These are phyloP conservation scores for Lasioglossum marginatum DNA, from an alignment of 2,888 invertebrate species.

Conservation along the genomic window DNA sequence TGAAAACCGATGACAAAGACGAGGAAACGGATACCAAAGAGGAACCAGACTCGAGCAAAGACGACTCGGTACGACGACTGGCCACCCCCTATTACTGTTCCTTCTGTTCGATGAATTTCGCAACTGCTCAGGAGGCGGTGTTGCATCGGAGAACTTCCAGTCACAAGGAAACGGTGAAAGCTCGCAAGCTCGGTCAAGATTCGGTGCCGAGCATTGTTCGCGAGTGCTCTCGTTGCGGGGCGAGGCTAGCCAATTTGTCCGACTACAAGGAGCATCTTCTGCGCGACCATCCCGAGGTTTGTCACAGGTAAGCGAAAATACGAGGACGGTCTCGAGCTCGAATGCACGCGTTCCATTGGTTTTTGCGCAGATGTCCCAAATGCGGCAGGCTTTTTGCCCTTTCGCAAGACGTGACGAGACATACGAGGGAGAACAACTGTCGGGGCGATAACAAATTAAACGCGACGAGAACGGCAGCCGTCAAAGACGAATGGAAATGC, in stretches of 20 bases:
- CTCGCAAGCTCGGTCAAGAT: conserved; percentile 72
- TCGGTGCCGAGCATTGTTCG: conserved; percentile 77
- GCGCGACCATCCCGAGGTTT: conserved; percentile 87
- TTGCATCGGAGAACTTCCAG: conserved; percentile 88
- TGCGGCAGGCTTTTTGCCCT: conserved; percentile 90
- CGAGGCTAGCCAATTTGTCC: conserved; percentile 85
- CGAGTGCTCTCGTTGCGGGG: conserved; percentile 88
- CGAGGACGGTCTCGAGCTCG: neutral
- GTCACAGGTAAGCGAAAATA: conserved; percentile 86
- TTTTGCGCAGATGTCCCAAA: conserved; percentile 87
- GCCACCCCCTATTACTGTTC: conserved; percentile 87
- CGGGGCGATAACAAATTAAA: conserved; percentile 31
- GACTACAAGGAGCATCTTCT: conserved; percentile 88
- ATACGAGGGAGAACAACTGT: conserved; percentile 88
- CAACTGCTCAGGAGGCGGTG: conserved; percentile 87
- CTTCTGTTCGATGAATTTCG: conserved; percentile 88
- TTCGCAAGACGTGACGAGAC: conserved; percentile 91
- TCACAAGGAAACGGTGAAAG: conserved; percentile 88
- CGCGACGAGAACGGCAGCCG: neutral
- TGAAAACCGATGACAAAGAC: neutral
- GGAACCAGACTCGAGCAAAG: neutral
- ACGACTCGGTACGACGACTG: conserved; percentile 22
- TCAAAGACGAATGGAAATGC: conserved; percentile 86
- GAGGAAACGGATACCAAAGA: neutral
- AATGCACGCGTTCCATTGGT: neutral